These are phyloP conservation scores for Trichonephila clavipes DNA, from an alignment of 1,140 invertebrate genomes.

Conservation along the genomic window DNA sequence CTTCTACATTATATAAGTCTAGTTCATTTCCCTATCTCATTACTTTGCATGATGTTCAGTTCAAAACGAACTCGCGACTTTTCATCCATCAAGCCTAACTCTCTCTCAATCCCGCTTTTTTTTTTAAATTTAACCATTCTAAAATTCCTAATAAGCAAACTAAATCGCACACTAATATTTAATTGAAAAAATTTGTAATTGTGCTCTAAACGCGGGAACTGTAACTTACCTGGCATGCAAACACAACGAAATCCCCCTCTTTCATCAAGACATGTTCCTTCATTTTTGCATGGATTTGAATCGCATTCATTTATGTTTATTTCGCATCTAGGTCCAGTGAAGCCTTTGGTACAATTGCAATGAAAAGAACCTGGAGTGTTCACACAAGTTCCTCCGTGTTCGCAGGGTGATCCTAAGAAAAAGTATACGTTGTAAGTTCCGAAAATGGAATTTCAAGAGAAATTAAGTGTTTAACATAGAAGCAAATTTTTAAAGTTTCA, in stretches of 20 bases:
- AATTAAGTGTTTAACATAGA: too few species aligned
- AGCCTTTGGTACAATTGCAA: slow-evolving; percentile 96
- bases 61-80: too few species aligned
- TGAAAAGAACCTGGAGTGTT: slow-evolving; percentile 96
- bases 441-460: too few species aligned
- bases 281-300: slow-evolving; percentile 95
- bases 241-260: slow-evolving; percentile 96
- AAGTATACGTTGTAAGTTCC: not conserved
- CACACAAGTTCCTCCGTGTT: slow-evolving; percentile 86
- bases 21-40: too few species aligned
- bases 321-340: slow-evolving; percentile 94
- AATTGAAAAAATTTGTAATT: too few species aligned
- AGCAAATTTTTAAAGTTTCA: not conserved
- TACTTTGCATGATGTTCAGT: too few species aligned
- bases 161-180: too few species aligned
- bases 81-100: too few species aligned
- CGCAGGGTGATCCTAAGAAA: slow-evolving; percentile 79
- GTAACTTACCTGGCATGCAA: slow-evolving; percentile 95
- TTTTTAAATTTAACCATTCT: not conserved
- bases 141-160: not conserved
- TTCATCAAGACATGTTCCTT: slow-evolving; percentile 95
- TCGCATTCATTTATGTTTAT: slow-evolving; percentile 91
- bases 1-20: too few species aligned
- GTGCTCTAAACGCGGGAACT: too few species aligned
- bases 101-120: not conserved